Percentiles rank a stretch among this genome's conserved stretches.
phyloP scores from a whole-genome alignment of 2,888 invertebrate species.

The Aethes cnicana region DNA sequence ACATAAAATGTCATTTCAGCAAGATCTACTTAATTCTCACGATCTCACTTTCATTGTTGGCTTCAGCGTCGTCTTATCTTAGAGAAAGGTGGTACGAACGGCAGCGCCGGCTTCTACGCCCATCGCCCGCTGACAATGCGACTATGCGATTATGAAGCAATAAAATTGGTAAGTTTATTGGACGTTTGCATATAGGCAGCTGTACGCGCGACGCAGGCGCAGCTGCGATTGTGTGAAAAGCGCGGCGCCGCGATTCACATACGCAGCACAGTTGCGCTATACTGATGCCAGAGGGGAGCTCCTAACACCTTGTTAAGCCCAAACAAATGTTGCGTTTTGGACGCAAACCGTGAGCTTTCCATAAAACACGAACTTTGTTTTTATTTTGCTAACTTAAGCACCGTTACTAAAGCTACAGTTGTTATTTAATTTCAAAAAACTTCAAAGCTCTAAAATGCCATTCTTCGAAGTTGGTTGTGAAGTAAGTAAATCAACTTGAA shows the following conservation, averaged over 20 bases:
- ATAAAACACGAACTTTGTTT: conserved; percentile 21
- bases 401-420: neutral
- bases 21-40: neutral
- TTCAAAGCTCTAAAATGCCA: too few relatives aligned
- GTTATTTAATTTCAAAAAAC: too few relatives aligned
- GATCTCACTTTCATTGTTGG: neutral
- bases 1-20: too few relatives aligned
- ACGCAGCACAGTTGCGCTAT: conserved; percentile 52
- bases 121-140: conserved; percentile 39
- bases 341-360: conserved; percentile 14
- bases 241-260: conserved; percentile 68
- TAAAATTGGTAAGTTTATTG: conserved; percentile 77
- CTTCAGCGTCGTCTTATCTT: conserved; percentile 10
- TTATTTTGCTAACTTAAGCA: conserved; percentile 18
- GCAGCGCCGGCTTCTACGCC: conserved; percentile 47
- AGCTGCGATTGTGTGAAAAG: conserved; percentile 77
- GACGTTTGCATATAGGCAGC: conserved; percentile 79
- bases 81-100: conserved; percentile 34
- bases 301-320: conserved; percentile 55
- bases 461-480: too few relatives aligned
- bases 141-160: conserved; percentile 43
- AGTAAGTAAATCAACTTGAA: too few relatives aligned
- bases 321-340: conserved; percentile 36
- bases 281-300: conserved; percentile 59
- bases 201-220: conserved; percentile 55